These are phyloP conservation scores for Paramormyrops hopkinsi DNA, from an alignment of 2,797 vertebrate genomes.

Conservation along the genomic window DNA sequence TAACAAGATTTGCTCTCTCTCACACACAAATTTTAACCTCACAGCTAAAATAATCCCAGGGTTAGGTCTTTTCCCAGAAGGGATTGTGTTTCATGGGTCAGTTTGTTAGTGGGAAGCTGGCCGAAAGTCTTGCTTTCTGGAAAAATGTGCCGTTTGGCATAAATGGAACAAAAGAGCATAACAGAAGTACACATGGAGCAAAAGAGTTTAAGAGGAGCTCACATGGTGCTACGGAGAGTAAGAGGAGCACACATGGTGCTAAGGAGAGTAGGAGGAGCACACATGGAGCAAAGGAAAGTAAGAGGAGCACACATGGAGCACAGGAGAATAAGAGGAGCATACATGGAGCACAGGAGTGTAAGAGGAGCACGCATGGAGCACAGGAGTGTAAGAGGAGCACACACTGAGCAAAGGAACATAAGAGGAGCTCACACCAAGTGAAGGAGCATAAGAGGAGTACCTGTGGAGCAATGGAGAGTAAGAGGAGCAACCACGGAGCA, in stretches of 20 bases:
- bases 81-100: neutral
- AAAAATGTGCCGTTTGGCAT: neutral
- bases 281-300: neutral
- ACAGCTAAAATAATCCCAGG: neutral
- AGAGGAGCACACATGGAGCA: neutral
- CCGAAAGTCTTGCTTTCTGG: neutral
- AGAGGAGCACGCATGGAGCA: neutral
- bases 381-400: neutral
- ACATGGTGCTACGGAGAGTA: neutral
- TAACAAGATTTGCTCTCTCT: neutral
- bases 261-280: neutral
- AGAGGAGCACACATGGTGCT: neutral
- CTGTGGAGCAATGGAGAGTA: neutral
- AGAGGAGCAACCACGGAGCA: neutral
- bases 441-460: neutral
- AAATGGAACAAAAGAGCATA: neutral
- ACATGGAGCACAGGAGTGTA: neutral
- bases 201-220: neutral
- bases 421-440: neutral
- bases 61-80: neutral
- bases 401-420: neutral
- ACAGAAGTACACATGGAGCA: neutral
- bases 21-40: conserved; percentile 2
- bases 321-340: neutral
- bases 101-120: neutral